Percentiles rank a stretch among this genome's conserved stretches.
These are phyloP conservation scores for Denticeps clupeoides DNA, from an alignment of 2,797 vertebrate genomes.

Conservation along the genomic window DNA sequence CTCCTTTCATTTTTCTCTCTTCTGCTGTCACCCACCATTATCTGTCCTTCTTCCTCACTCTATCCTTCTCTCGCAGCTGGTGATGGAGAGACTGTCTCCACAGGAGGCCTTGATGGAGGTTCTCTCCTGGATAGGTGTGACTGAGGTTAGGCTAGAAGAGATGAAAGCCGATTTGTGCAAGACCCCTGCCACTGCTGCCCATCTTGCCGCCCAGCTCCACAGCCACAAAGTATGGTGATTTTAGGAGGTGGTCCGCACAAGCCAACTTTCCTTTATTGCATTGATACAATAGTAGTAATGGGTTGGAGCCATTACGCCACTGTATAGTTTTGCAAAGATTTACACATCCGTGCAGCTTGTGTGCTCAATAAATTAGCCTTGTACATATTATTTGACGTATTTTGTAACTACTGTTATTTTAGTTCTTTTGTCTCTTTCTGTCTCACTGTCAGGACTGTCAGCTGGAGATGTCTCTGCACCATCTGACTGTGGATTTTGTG, in stretches of 20 bases:
- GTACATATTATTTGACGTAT: no score
- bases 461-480: constrained; percentile 63
- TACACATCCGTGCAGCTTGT: background rate
- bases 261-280: no score
- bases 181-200: constrained; percentile 17
- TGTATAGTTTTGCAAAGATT: no score
- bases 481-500: constrained; percentile 68
- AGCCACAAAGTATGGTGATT: constrained; percentile 62
- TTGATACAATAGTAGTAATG: no score
- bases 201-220: constrained; percentile 52
- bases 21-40: background rate
- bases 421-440: constrained; percentile 21
- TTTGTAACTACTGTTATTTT: no score
- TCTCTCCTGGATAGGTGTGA: constrained; percentile 57
- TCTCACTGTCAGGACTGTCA: constrained; percentile 53
- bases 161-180: constrained; percentile 5
- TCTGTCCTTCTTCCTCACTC: background rate
- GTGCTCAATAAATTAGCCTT: no score
- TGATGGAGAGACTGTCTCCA: constrained; percentile 66
- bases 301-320: no score
- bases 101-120: constrained; percentile 66
- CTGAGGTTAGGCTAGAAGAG: constrained; percentile 44
- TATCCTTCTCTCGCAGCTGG: constrained; percentile 48
- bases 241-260: no score
- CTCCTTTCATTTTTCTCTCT: no score